These are phyloP conservation scores for Gymnocypris eckloni DNA, from an alignment of 2,797 vertebrate genomes.

Conservation along the genomic window DNA sequence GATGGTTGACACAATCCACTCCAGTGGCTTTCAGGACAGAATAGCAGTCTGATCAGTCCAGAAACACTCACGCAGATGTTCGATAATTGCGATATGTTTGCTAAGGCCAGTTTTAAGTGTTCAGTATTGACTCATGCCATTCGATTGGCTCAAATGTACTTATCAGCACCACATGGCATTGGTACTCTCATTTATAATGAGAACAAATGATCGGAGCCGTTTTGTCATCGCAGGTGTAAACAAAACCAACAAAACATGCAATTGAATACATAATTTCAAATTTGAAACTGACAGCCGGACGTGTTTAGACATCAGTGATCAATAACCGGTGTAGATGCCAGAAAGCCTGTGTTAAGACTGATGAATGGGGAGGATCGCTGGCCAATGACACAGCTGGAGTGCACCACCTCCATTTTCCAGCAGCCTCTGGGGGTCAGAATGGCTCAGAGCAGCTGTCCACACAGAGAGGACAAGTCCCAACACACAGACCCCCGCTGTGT, in stretches of 20 bases:
- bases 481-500: constrained; percentile 55
- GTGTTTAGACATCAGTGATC: constrained; percentile 45
- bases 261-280: constrained; percentile 33
- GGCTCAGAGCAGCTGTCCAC: constrained; percentile 69
- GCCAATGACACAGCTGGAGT: constrained; percentile 32
- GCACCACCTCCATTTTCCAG: constrained; percentile 41
- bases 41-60: background rate
- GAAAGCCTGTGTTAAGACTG: background rate
- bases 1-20: background rate
- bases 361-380: constrained; percentile 40
- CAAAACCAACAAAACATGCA: constrained; percentile 15
- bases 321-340: background rate
- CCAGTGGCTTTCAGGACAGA: background rate
- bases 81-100: background rate
- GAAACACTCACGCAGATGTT: background rate
- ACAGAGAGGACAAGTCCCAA: constrained; percentile 65
- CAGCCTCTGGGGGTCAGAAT: constrained; percentile 55
- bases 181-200: constrained; percentile 17
- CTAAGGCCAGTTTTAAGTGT: constrained; percentile 21
- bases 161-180: constrained; percentile 11
- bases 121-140: background rate
- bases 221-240: constrained; percentile 26
- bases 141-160: background rate
- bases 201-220: background rate
- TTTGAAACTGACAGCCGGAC: constrained; percentile 23